Percentiles rank a stretch among this genome's conserved stretches.
Conservation (phyloP, 2,888 invertebrate genomes). For the Tetheella fluctuosa region DNA sequence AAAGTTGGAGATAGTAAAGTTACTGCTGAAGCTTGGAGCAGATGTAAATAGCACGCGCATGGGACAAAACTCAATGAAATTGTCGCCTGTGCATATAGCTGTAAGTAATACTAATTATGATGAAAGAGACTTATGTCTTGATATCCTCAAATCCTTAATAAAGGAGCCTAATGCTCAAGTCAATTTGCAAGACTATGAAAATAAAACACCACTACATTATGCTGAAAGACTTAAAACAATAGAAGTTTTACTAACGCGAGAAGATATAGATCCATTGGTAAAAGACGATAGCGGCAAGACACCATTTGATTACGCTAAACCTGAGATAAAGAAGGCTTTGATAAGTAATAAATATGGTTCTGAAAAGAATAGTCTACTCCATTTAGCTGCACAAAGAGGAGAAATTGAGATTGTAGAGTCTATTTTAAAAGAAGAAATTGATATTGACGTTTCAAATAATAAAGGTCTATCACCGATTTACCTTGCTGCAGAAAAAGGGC, state of each 20-base stretch:
- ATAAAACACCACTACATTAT: conserved; percentile 17
- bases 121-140: conserved; percentile 18
- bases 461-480: conserved; percentile 10
- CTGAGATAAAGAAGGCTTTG: too few species aligned
- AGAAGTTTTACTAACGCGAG: conserved; percentile 16
- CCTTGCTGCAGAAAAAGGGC: conserved; percentile 11
- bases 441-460: conserved; percentile 15
- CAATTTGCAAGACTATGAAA: conserved; percentile 16
- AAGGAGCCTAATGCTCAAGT: conserved; percentile 18
- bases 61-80: conserved; percentile 18
- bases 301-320: conserved; percentile 19
- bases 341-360: too few species aligned
- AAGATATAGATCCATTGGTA: conserved; percentile 17
- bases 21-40: conserved; percentile 16
- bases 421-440: conserved; percentile 13
- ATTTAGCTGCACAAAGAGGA: conserved; percentile 13
- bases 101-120: conserved; percentile 19
- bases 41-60: conserved; percentile 16
- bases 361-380: conserved; percentile 16
- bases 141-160: conserved; percentile 19
- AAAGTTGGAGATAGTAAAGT: conserved; percentile 18
- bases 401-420: conserved; percentile 6
- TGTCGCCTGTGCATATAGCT: conserved; percentile 18
- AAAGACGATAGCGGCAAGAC: conserved; percentile 19
- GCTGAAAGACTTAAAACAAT: conserved; percentile 17